Evolutionary conservation across 2,797 vertebrate species (phyloP).

Genomic region (Ceryle rudis): DNA sequence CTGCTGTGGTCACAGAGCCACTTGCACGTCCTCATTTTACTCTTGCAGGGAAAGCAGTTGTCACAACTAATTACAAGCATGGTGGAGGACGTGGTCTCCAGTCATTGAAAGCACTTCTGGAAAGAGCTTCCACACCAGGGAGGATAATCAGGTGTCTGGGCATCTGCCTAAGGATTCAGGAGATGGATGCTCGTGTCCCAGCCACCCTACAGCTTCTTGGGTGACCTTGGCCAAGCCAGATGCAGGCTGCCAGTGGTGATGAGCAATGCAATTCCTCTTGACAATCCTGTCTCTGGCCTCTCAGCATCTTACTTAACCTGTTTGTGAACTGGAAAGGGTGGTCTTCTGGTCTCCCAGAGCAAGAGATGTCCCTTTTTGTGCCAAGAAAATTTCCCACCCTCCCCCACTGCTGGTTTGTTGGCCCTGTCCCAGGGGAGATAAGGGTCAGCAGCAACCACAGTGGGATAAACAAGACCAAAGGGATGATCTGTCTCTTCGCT

Average conservation of each 20-base stretch:
- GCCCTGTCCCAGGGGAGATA: not conserved
- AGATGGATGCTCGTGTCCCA: not conserved
- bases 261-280: not conserved
- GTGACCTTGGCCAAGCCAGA: not conserved
- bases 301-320: not conserved
- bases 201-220: not conserved
- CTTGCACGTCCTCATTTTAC: fast-evolving
- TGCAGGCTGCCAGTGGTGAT: not conserved
- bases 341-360: not conserved
- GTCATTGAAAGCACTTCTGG: not conserved
- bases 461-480: not conserved
- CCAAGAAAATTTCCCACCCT: not conserved
- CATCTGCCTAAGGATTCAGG: not conserved
- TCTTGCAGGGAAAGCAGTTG: not conserved
- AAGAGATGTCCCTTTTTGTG: not conserved
- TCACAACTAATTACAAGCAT: not conserved
- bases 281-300: fast-evolving
- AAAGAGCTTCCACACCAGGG: not conserved
- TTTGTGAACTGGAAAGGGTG: not conserved
- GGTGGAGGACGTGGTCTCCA: not conserved
- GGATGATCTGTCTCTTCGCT: not conserved
- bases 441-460: fast-evolving
- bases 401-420: not conserved
- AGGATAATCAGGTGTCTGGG: not conserved
- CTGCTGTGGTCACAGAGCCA: not conserved